phyloP scores from a whole-genome alignment of 1,140 invertebrate species.

The Manduca sexta region DNA sequence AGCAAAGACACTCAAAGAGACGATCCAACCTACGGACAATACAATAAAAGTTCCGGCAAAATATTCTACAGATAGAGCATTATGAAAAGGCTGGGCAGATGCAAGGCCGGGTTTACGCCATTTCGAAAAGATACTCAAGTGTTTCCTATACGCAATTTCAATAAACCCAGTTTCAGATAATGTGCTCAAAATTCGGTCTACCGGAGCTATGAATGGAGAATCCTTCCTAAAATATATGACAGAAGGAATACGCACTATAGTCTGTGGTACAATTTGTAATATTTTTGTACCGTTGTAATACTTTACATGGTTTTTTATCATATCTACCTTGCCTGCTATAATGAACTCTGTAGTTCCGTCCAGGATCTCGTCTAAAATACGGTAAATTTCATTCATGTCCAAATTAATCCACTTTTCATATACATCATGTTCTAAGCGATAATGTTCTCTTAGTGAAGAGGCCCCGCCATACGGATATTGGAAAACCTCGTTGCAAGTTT shows the following conservation, averaged over 20 bases:
- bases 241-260: conserved; percentile 44
- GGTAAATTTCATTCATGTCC: conserved; percentile 14
- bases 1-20: conserved; percentile 36
- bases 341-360: conserved; percentile 33
- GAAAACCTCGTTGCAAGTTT: conserved; percentile 26
- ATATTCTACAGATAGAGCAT: conserved; percentile 31
- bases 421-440: conserved; percentile 26
- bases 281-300: conserved; percentile 21
- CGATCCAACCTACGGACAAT: conserved; percentile 29
- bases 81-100: too few species aligned
- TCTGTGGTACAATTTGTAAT: conserved; percentile 40
- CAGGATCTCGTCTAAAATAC: conserved; percentile 27
- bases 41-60: conserved; percentile 32
- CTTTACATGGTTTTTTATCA: conserved; percentile 30
- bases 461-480: conserved; percentile 33
- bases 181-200: conserved; percentile 26
- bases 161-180: conserved; percentile 38
- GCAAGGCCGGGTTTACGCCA: conserved; percentile 6
- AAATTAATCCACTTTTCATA: conserved; percentile 33
- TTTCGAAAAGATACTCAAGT: conserved; percentile 17
- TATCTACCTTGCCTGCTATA: conserved; percentile 39
- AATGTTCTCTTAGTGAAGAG: conserved; percentile 33
- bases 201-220: conserved; percentile 27
- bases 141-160: conserved; percentile 23
- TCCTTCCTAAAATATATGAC: conserved; percentile 46